Conservation (phyloP, 1,140 invertebrate species). For the Calephelis nemesis region DNA sequence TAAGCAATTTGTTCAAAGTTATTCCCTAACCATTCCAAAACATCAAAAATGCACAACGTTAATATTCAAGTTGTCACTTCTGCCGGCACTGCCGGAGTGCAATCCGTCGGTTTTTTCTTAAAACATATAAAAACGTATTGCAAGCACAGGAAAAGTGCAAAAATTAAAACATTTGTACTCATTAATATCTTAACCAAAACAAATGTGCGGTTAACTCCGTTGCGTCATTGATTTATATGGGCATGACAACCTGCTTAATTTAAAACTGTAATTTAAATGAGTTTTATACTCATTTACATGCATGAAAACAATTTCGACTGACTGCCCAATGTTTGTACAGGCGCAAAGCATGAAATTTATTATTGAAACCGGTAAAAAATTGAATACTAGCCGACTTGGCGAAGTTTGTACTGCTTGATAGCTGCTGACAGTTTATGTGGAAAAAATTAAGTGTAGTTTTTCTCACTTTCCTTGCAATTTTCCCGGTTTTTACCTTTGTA, state of each 20-base stretch:
- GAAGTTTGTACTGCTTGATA: no score
- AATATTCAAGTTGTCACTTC: no score
- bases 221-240: constrained; percentile 44
- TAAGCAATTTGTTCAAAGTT: no score
- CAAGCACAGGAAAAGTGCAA: not conserved
- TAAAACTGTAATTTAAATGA: constrained; percentile 21
- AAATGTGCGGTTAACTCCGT: constrained; percentile 44
- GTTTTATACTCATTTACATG: constrained; percentile 15
- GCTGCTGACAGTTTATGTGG: no score
- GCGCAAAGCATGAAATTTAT: not conserved
- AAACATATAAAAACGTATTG: no score
- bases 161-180: constrained; percentile 32
- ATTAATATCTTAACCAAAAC: constrained; percentile 35
- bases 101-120: no score
- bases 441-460: no score
- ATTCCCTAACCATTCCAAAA: no score
- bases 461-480: no score
- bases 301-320: constrained; percentile 4
- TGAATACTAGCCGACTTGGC: not conserved
- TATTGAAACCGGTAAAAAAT: not conserved
- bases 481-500: no score
- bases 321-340: not conserved
- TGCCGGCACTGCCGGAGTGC: no score
- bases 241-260: constrained; percentile 24
- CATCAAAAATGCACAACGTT: no score